phyloP scores from a whole-genome alignment of 1,140 invertebrate genomes.

The Drosophila sturtevanti region DNA sequence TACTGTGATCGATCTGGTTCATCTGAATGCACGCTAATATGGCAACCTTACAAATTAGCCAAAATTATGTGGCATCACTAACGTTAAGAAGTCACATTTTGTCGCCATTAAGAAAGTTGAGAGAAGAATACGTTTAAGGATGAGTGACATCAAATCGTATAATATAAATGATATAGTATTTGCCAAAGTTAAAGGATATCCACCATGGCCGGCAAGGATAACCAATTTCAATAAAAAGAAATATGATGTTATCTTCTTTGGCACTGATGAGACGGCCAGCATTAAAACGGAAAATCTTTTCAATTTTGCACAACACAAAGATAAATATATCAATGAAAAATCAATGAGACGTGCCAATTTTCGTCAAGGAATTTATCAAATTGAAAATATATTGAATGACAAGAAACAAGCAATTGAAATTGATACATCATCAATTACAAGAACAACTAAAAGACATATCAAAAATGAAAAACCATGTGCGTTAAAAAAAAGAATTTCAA shows the following conservation, averaged over 20 bases:
- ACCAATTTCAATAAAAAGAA: conserved; percentile 90
- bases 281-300: conserved; percentile 79
- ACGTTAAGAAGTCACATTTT: too few relatives aligned
- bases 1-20: too few relatives aligned
- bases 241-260: conserved; percentile 97
- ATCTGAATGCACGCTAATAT: too few relatives aligned
- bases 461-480: not conserved
- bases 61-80: too few relatives aligned
- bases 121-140: too few relatives aligned
- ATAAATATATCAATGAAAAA: conserved; percentile 74
- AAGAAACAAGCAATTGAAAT: conserved; percentile 76
- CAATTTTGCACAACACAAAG: conserved; percentile 65
- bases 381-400: conserved; percentile 72
- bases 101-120: too few relatives aligned
- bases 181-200: conserved; percentile 97
- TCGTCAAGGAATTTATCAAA: conserved; percentile 80
- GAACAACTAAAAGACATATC: not conserved
- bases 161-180: conserved; percentile 94
- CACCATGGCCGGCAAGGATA: conserved; percentile 96
- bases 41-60: too few relatives aligned
- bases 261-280: conserved; percentile 92
- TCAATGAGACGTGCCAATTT: conserved; percentile 78
- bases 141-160: conserved; percentile 85
- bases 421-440: conserved; percentile 26
- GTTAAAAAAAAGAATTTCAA: too few relatives aligned